These are phyloP conservation scores for Amphiduros pacificus DNA, from an alignment of 2,888 invertebrate genomes.

Conservation along the genomic window DNA sequence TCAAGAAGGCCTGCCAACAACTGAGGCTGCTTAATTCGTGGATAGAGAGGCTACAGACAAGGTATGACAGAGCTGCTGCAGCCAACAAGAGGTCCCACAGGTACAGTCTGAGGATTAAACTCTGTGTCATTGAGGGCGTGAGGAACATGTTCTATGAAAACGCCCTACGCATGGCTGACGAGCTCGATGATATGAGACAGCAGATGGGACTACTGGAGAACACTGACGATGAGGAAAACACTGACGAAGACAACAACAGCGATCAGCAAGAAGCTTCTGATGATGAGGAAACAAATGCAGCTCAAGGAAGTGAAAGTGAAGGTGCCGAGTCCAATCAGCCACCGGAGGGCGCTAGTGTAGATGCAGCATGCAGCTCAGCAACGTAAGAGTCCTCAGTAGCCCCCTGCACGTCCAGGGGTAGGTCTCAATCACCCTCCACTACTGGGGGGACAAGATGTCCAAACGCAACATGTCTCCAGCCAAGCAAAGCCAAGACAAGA, in stretches of 20 bases:
- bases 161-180: slow-evolving; percentile 6
- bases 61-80: slow-evolving; percentile 12
- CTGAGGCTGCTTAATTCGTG: slow-evolving; percentile 11
- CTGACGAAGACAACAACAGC: not conserved
- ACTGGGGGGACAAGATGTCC: too few relatives aligned
- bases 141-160: slow-evolving; percentile 18
- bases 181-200: slow-evolving; percentile 5
- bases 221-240: slow-evolving; percentile 2
- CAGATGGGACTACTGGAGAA: not conserved
- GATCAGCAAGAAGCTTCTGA: not conserved
- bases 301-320: not conserved
- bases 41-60: slow-evolving; percentile 6
- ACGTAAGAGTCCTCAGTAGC: too few relatives aligned
- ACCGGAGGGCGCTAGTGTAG: not conserved
- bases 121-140: slow-evolving; percentile 19
- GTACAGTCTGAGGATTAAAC: slow-evolving; percentile 17
- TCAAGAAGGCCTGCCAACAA: slow-evolving; percentile 17
- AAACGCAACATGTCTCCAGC: too few relatives aligned
- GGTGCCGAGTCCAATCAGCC: not conserved
- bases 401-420: too few relatives aligned
- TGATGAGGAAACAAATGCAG: slow-evolving; percentile 1
- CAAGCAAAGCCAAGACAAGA: too few relatives aligned
- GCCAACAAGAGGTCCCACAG: not conserved
- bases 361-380: not conserved
- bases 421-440: too few relatives aligned